Conservation (phyloP, 2,113 vertebrate genomes). For the Pteronura brasiliensis region DNA sequence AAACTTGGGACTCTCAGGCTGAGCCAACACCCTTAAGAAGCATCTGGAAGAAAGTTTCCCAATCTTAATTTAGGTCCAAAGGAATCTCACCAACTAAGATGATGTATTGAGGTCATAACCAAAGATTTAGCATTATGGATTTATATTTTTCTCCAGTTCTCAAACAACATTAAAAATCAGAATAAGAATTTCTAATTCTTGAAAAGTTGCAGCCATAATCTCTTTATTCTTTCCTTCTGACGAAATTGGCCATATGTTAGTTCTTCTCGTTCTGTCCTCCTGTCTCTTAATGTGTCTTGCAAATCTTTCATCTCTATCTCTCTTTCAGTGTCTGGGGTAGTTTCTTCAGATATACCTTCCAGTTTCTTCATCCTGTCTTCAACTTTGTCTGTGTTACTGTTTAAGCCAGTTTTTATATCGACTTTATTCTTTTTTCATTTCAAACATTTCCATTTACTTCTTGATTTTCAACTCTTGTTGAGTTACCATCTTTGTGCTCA, state of each 20-base stretch:
- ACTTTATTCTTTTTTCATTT: not conserved
- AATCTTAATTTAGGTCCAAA: too few relatives aligned
- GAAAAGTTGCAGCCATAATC: not conserved
- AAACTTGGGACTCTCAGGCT: too few relatives aligned
- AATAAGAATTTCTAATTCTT: not conserved
- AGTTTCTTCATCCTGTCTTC: not conserved
- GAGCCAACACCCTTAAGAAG: too few relatives aligned
- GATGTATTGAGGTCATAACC: too few relatives aligned
- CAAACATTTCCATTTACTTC: not conserved
- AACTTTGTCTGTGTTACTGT: not conserved
- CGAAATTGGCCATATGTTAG: not conserved
- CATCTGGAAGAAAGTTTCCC: too few relatives aligned
- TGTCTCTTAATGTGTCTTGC: not conserved
- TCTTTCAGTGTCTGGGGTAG: not conserved
- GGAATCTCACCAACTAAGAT: too few relatives aligned
- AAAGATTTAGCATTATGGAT: not conserved
- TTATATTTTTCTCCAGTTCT: not conserved
- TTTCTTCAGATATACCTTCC: slow-evolving; percentile 6
- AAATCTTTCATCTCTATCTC: not conserved
- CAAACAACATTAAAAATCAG: not conserved
- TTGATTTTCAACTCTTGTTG: not conserved
- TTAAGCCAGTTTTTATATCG: not conserved
- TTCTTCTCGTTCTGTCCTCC: not conserved
- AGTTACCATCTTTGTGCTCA: not conserved
- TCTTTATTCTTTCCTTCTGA: not conserved